phyloP scores from a whole-genome alignment of 2,113 vertebrate species.

The Hystrix cristata region DNA sequence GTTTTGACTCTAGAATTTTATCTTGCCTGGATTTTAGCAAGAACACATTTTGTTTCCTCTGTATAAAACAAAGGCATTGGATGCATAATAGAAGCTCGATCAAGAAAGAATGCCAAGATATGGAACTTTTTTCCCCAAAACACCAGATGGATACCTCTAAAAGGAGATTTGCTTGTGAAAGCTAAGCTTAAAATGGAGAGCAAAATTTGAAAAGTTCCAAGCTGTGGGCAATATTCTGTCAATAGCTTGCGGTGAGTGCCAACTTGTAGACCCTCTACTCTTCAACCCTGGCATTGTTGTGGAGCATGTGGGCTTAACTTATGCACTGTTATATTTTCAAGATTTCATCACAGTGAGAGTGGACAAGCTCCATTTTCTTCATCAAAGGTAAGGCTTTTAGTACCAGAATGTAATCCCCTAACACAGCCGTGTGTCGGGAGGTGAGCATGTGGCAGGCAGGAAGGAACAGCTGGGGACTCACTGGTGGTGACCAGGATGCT shows the following conservation, averaged over 20 bases:
- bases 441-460: fast-evolving
- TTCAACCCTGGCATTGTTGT: no score
- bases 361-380: not conserved
- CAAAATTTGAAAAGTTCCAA: not conserved
- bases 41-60: not conserved
- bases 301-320: no score
- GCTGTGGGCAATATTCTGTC: not conserved
- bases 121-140: not conserved
- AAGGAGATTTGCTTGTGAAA: not conserved
- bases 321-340: not conserved
- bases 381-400: not conserved
- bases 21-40: not conserved
- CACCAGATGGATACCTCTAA: not conserved
- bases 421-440: not conserved
- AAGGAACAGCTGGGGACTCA: no score
- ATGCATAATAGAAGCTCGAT: not conserved
- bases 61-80: not conserved
- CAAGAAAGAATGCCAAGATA: not conserved
- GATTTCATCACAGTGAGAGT: not conserved
- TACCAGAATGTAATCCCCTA: not conserved
- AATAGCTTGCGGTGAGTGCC: fast-evolving
- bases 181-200: not conserved
- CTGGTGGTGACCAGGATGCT: no score
- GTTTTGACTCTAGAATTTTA: not conserved
- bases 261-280: not conserved